phyloP scores from a whole-genome alignment of 2,888 invertebrate genomes.

The Hemaris fuciformis region DNA sequence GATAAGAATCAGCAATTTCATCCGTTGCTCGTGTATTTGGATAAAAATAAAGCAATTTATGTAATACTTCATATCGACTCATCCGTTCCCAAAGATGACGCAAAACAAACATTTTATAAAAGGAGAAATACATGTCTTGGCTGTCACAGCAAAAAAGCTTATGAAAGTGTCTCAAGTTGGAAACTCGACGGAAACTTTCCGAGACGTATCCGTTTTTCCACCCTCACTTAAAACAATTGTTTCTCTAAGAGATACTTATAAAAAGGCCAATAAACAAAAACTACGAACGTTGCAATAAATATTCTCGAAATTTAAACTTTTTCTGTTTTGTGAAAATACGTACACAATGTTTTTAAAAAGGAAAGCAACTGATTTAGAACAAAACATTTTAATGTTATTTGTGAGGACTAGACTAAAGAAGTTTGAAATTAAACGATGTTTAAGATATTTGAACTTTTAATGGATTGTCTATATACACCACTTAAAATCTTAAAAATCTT shows the following conservation, averaged over 20 bases:
- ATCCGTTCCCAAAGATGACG: slow-evolving; percentile 23
- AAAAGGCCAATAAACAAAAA: slow-evolving; percentile 1
- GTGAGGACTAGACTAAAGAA: too few relatives aligned
- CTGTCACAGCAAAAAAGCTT: slow-evolving; percentile 57
- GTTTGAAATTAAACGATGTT: too few relatives aligned
- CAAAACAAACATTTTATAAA: slow-evolving; percentile 45
- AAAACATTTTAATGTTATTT: too few relatives aligned
- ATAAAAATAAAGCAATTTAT: not conserved
- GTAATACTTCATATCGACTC: not conserved
- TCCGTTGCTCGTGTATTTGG: too few relatives aligned
- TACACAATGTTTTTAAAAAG: not conserved
- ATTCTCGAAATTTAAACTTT: not conserved
- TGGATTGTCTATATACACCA: too few relatives aligned
- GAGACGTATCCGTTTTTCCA: slow-evolving; percentile 44
- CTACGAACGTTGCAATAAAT: not conserved
- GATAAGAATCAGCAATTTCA: not conserved
- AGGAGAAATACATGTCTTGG: slow-evolving; percentile 46
- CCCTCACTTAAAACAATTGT: slow-evolving; percentile 30
- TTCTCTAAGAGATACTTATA: slow-evolving; percentile 7
- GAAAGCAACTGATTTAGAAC: not conserved
- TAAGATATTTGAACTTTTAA: too few relatives aligned
- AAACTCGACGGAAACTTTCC: slow-evolving; percentile 38
- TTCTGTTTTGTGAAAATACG: not conserved
- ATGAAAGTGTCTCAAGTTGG: slow-evolving; percentile 51
- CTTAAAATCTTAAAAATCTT: too few relatives aligned